Evolutionary conservation across 2,797 vertebrate genomes (phyloP).

Genomic region (Pseudocheirus occidentalis): DNA sequence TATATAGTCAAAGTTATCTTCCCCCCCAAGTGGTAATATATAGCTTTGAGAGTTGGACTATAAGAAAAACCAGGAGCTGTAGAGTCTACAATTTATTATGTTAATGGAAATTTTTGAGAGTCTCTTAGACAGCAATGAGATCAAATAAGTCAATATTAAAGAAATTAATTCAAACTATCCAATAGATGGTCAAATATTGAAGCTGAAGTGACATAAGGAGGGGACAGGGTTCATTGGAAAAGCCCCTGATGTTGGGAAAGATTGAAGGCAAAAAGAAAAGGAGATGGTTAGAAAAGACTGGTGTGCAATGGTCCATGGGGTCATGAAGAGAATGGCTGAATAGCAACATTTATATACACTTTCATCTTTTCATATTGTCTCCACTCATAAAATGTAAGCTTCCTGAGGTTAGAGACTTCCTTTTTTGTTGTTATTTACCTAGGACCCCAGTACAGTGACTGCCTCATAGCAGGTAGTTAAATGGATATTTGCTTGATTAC

Average conservation of each 20-base stretch:
- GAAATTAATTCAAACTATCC: neutral
- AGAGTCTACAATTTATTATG: neutral
- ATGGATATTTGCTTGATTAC: neutral
- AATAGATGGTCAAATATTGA: neutral
- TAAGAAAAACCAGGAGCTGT: neutral
- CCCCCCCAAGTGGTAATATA: neutral
- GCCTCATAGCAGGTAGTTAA: neutral
- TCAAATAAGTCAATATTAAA: neutral
- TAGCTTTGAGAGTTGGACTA: neutral
- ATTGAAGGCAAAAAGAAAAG: neutral
- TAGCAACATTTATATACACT: neutral
- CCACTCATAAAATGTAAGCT: neutral
- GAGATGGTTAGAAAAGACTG: neutral
- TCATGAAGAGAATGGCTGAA: neutral
- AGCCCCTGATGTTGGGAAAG: neutral
- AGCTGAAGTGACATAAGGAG: neutral
- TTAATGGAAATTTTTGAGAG: neutral
- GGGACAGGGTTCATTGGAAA: neutral
- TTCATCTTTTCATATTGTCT: neutral
- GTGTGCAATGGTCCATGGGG: neutral
- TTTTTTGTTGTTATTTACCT: neutral
- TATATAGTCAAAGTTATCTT: neutral
- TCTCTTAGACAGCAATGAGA: neutral
- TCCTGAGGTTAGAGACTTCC: neutral
- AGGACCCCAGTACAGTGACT: neutral